These are phyloP conservation scores for Drosophila subobscura DNA, from an alignment of 1,140 invertebrate genomes.

Conservation along the genomic window DNA sequence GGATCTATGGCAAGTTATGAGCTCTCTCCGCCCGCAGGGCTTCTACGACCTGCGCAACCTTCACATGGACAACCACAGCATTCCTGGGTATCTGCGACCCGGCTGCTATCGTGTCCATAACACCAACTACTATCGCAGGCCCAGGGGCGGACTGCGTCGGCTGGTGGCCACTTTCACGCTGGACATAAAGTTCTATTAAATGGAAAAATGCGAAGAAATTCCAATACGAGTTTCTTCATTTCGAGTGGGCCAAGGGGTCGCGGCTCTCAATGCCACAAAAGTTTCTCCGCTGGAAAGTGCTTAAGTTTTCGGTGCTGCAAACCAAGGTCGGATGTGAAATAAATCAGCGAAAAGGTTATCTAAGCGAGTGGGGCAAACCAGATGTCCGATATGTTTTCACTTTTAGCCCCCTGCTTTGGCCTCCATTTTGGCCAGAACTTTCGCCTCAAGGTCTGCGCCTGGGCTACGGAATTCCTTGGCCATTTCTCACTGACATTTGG, in stretches of 20 bases:
- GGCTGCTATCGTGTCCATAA: slow-evolving; percentile 46
- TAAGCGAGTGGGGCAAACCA: too few relatives aligned
- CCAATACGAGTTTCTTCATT: slow-evolving; percentile 8
- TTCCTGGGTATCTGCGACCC: slow-evolving; percentile 51
- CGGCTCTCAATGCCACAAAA: background rate
- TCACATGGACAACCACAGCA: slow-evolving; percentile 53
- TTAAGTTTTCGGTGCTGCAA: background rate
- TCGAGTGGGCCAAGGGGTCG: slow-evolving; percentile 38
- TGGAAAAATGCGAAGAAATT: slow-evolving; percentile 17
- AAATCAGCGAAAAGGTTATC: too few relatives aligned
- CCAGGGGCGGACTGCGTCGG: slow-evolving; percentile 41
- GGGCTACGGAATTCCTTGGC: too few relatives aligned
- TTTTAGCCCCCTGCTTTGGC: too few relatives aligned
- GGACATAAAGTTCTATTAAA: slow-evolving; percentile 66
- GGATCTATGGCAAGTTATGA: background rate
- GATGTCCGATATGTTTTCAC: too few relatives aligned
- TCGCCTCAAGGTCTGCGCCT: too few relatives aligned
- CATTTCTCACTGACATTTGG: background rate
- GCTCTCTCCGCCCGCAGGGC: slow-evolving; percentile 25
- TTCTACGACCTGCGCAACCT: slow-evolving; percentile 50
- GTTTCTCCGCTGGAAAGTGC: slow-evolving; percentile 18
- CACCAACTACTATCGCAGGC: slow-evolving; percentile 46
- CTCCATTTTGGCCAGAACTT: too few relatives aligned
- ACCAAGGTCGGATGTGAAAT: too few relatives aligned
- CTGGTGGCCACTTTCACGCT: slow-evolving; percentile 38